These are phyloP conservation scores for Agrotis puta DNA, from an alignment of 2,888 invertebrate genomes.

Conservation along the genomic window DNA sequence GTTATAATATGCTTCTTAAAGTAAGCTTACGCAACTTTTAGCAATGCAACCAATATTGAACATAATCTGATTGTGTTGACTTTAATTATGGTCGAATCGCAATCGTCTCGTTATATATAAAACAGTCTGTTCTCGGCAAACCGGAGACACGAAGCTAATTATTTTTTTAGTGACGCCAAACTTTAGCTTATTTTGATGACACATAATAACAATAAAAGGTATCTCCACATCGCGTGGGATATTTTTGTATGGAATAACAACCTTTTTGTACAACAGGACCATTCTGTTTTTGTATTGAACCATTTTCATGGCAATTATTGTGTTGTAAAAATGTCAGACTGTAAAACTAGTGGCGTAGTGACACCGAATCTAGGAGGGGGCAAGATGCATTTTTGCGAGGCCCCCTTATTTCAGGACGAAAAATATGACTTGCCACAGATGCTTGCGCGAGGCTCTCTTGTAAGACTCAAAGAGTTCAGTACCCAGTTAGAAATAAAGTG, in stretches of 20 bases:
- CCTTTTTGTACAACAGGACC: constrained; percentile 54
- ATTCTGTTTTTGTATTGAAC: constrained; percentile 54
- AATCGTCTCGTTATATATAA: constrained; percentile 66
- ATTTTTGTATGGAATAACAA: constrained; percentile 63
- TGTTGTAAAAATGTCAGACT: constrained; percentile 49
- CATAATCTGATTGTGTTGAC: too few relatives aligned
- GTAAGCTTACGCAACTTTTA: too few relatives aligned
- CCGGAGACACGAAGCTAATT: constrained; percentile 75
- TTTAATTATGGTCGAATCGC: constrained; percentile 11
- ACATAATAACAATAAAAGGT: constrained; percentile 81
- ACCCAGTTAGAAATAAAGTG: too few relatives aligned
- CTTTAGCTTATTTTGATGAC: constrained; percentile 81
- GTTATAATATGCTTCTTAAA: too few relatives aligned
- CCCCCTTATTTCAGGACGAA: too few relatives aligned
- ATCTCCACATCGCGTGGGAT: constrained; percentile 72
- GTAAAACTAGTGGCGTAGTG: too few relatives aligned
- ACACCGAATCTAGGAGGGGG: too few relatives aligned
- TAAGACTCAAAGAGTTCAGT: too few relatives aligned
- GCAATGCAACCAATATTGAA: not conserved
- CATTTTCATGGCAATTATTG: constrained; percentile 55
- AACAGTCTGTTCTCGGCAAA: constrained; percentile 58
- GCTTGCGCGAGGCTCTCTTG: too few relatives aligned
- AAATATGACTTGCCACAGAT: too few relatives aligned
- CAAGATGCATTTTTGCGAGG: too few relatives aligned
- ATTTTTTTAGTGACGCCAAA: constrained; percentile 80